phyloP scores from a whole-genome alignment of 2,797 vertebrate genomes.

The Gambelia wislizenii region DNA sequence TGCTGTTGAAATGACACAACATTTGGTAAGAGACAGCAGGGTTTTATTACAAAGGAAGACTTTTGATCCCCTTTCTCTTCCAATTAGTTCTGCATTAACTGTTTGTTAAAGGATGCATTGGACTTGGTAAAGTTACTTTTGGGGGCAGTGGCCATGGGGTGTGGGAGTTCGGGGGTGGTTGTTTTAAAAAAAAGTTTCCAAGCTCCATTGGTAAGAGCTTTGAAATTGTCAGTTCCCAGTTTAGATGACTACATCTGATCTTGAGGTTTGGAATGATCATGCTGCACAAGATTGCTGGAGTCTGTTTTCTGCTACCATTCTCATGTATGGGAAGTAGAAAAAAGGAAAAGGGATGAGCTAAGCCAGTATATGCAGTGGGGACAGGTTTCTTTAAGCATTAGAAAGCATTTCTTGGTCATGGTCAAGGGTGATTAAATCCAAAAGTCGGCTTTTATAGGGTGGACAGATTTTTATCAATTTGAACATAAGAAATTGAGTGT shows the following conservation, averaged over 20 bases:
- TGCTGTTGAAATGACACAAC: slow-evolving; percentile 95
- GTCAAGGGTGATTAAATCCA: background rate
- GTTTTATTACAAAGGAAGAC: background rate
- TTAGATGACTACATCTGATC: background rate
- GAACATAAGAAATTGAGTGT: background rate
- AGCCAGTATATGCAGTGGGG: background rate
- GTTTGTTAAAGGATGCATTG: background rate
- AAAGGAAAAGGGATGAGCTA: background rate
- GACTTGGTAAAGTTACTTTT: no score
- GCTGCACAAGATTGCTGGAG: rapidly evolving
- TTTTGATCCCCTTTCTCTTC: background rate
- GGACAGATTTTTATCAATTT: background rate
- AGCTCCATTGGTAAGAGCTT: background rate
- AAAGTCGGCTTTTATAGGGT: background rate
- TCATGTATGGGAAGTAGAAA: background rate
- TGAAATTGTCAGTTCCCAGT: background rate
- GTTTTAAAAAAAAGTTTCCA: background rate
- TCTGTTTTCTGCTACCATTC: background rate
- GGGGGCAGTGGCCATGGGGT: no score
- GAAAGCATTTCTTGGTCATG: background rate
- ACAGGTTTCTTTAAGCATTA: background rate
- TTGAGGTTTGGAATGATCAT: background rate
- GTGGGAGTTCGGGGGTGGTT: background rate
- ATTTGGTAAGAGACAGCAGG: slow-evolving; percentile 85
- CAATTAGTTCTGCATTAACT: background rate